Evolutionary conservation across 2,797 vertebrate genomes (phyloP).

Genomic region (Heteromormyrus szaboi): DNA sequence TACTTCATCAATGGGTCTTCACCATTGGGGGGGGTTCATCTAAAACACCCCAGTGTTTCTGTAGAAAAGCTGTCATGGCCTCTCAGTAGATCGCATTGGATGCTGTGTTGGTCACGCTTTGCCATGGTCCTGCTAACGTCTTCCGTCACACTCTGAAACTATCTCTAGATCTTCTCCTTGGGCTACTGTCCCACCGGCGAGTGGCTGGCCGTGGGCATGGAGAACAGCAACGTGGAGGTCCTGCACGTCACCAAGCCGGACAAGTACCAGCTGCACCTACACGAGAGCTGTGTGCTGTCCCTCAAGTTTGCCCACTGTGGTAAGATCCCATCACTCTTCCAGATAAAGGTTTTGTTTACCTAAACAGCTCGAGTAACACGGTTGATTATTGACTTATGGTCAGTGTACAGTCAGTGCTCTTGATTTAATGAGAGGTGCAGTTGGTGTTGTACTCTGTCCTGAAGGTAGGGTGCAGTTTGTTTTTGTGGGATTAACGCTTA

Average conservation of each 20-base stretch:
- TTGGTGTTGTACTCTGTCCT: background rate
- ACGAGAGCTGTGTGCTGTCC: slow-evolving; percentile 69
- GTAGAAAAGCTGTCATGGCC: background rate
- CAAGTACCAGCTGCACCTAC: slow-evolving; percentile 75
- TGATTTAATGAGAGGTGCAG: background rate
- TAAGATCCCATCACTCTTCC: slow-evolving; percentile 42
- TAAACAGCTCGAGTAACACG: background rate
- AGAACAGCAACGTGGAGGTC: slow-evolving; percentile 76
- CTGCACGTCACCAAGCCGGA: slow-evolving; percentile 75
- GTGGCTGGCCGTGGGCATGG: slow-evolving; percentile 77
- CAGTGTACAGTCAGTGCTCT: background rate
- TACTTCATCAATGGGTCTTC: background rate
- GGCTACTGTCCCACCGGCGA: slow-evolving; percentile 76
- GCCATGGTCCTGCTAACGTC: background rate
- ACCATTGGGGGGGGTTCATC: background rate
- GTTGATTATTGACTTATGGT: background rate
- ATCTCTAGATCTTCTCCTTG: slow-evolving; percentile 73
- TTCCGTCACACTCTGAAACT: background rate
- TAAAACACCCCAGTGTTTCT: background rate
- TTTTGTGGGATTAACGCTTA: background rate
- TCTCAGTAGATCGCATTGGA: background rate
- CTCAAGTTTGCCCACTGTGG: slow-evolving; percentile 73
- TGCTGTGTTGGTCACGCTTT: background rate
- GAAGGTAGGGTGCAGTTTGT: background rate
- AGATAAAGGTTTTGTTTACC: slow-evolving; percentile 21